Evolutionary conservation across 2,113 vertebrate genomes (phyloP).

Genomic region (Galemys pyrenaicus): DNA sequence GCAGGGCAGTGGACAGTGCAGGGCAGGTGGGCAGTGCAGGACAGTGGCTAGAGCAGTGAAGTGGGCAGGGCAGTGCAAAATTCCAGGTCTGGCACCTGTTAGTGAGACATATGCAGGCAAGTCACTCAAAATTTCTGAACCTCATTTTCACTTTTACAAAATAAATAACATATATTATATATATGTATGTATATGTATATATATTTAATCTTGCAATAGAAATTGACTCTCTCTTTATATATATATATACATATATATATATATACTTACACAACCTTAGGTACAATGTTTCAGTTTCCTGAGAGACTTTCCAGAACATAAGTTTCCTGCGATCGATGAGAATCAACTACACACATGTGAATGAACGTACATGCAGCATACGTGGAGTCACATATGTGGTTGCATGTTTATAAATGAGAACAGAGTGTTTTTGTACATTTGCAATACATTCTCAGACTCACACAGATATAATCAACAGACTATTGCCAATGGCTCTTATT

Average conservation of each 20-base stretch:
- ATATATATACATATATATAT: background rate
- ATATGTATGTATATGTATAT: background rate
- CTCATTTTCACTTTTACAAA: background rate
- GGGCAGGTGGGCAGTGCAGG: too few relatives aligned
- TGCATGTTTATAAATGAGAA: background rate
- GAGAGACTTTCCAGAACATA: background rate
- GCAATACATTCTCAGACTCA: background rate
- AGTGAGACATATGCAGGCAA: background rate
- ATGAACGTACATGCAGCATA: background rate
- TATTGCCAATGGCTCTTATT: slow-evolving; percentile 11
- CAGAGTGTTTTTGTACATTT: background rate
- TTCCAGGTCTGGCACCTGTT: background rate
- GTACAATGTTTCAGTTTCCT: background rate
- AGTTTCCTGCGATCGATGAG: background rate
- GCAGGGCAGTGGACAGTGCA: too few relatives aligned
- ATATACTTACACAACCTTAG: background rate
- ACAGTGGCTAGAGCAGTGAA: too few relatives aligned
- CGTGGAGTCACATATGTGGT: background rate
- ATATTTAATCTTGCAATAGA: background rate
- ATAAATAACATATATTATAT: background rate
- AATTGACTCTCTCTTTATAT: background rate
- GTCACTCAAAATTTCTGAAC: background rate
- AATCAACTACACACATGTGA: background rate
- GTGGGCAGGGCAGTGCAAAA: fast-evolving
- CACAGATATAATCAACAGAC: background rate